phyloP scores from a whole-genome alignment of 2,113 vertebrate species.

The Pangasianodon gigas region DNA sequence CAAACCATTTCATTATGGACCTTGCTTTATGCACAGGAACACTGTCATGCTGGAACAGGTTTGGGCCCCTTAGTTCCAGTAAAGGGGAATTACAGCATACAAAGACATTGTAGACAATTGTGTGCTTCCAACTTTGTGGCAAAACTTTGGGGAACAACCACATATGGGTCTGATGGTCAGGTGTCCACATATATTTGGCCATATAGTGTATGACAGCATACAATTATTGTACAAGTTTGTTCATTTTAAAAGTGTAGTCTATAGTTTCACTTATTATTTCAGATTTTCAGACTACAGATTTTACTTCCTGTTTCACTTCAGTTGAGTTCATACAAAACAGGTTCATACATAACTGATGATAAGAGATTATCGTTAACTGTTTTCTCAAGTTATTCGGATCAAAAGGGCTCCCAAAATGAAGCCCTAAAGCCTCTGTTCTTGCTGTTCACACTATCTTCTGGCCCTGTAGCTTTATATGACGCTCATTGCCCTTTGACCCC shows the following conservation, averaged over 20 bases:
- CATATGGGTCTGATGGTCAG: not conserved
- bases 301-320: not conserved
- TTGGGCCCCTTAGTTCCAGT: not conserved
- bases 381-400: not conserved
- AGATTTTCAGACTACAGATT: not conserved
- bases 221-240: not conserved
- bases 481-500: conserved; percentile 28
- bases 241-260: not conserved
- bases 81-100: not conserved
- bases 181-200: not conserved
- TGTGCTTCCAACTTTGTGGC: not conserved
- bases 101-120: not conserved
- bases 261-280: not conserved
- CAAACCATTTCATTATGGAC: not conserved
- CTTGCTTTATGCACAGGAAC: not conserved
- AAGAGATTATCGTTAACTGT: not conserved
- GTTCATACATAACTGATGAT: not conserved
- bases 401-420: not conserved
- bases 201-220: not conserved
- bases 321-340: not conserved
- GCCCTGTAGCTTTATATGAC: conserved; percentile 20
- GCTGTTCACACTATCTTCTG: conserved; percentile 7
- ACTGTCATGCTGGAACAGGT: no score
- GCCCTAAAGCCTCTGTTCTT: not conserved
- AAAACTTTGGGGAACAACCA: no score